phyloP scores from a whole-genome alignment of 64 coral and sea anemone genomes.

The Acropora tenuis region DNA sequence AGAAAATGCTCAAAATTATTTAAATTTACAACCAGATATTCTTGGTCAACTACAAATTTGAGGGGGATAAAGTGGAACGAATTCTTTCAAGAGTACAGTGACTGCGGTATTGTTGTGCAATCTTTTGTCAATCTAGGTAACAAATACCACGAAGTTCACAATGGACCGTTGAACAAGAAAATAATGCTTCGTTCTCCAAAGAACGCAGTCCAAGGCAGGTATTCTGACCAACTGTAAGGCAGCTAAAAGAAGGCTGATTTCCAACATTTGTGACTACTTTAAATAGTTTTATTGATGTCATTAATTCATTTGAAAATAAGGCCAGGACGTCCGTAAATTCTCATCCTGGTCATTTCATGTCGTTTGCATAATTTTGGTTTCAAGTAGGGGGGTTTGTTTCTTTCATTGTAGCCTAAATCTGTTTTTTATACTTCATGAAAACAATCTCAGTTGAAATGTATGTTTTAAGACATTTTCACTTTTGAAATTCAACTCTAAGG shows the following conservation, averaged over 20 bases:
- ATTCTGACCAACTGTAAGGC: constrained; percentile 5
- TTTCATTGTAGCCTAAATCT: constrained; percentile 17
- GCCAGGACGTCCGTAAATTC: not conserved
- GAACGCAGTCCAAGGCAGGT: not conserved
- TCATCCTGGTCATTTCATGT: not conserved
- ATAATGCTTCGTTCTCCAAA: not conserved
- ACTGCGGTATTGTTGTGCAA: constrained; percentile 1
- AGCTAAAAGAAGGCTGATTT: constrained; percentile 11
- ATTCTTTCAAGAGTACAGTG: constrained; percentile 7
- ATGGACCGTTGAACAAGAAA: constrained; percentile 7
- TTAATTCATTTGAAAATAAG: constrained; percentile 15
- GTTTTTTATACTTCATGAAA: constrained; percentile 1
- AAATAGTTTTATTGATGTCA: constrained; percentile 8
- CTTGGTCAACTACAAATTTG: constrained; percentile 3
- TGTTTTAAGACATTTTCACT: constrained; percentile 5
- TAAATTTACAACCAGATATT: not conserved
- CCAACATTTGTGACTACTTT: constrained; percentile 6
- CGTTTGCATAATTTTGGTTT: not conserved
- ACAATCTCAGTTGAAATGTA: constrained; percentile 3
- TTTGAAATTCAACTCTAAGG: constrained; percentile 9
- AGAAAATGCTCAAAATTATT: constrained; percentile 7
- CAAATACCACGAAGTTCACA: constrained; percentile 8
- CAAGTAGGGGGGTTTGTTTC: constrained; percentile 12
- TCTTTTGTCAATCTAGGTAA: constrained; percentile 2
- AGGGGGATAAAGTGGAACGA: constrained; percentile 13